Evolutionary conservation across 2,797 vertebrate species (phyloP), one percentile per base, ranked within the genome.

Genomic region (Erpetoichthys calabaricus): DNA sequence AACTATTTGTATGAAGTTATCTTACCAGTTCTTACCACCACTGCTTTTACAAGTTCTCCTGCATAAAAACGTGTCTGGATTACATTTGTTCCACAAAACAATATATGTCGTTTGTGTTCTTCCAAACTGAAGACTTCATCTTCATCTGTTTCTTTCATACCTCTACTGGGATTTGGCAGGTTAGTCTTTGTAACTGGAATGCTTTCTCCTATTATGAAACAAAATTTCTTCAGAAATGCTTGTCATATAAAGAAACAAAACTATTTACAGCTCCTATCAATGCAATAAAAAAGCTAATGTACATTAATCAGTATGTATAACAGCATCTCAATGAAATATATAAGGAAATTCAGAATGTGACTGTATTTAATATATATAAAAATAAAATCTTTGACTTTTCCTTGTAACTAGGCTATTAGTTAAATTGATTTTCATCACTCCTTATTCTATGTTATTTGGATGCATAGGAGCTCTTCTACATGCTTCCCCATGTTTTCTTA

Each of bases 21-120:
- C 64, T 52, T 72, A 95, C 96, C 95, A 84, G 95, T 99, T 65
- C 92, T 77, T 62, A 98, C 89, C 51, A 99, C 94, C 55, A 97
- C 76, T 56, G 95, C 96, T 73, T 91, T 95, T 69, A 99, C 96
- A 58, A 91, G 74, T 63, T 99, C 96, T 54, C 92, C 94, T 3
- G 91, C 86, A 73, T 98, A 99, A 82, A 96, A 99, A 7, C 96
- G 92, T n/a, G 96, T 98, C 71, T 99, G 96, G 64, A 99, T 96
- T 65, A 99, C 83, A 1, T 86, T 78, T 49, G 95, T 98, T 68
- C 96, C 96, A 67, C 96, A 99, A 80, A 98, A 99, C 58, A 99
- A 80, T 0, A 94, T 98, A 71, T 99, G 93, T 56, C 94, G 83
- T 65, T 89, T 92, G 64, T 97, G 89, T 57, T 77, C 87, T 47